Percentiles rank a stretch among this genome's conserved stretches.
Evolutionary conservation across 30 jellyfish, hydroid and myxozoan species (phyloP).

Genomic region (Cassiopea andromeda): DNA sequence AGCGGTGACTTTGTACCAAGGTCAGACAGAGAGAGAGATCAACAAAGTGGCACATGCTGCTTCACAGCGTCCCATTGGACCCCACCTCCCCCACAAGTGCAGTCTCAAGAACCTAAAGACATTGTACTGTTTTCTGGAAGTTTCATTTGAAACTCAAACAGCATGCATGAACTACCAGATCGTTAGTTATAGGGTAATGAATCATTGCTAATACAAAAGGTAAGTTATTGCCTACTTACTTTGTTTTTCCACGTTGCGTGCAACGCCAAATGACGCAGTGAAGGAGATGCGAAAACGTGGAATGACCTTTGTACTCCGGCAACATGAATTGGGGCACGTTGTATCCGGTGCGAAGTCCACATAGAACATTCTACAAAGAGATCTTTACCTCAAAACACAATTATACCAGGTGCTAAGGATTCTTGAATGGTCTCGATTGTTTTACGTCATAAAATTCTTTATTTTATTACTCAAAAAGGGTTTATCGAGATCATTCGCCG

Average conservation of each 20-base stretch:
- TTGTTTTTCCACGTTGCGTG: too few species aligned
- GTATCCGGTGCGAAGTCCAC: constrained; percentile 69
- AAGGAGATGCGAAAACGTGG: constrained; percentile 16
- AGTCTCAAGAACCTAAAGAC: too few species aligned
- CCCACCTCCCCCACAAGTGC: neutral
- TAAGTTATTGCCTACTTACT: too few species aligned
- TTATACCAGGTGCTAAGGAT: neutral
- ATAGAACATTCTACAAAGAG: constrained; percentile 3
- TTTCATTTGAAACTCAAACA: too few species aligned
- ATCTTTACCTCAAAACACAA: neutral
- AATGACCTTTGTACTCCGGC: constrained; percentile 50
- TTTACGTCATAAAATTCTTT: neutral
- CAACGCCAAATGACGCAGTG: neutral
- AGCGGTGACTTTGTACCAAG: neutral
- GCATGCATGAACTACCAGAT: too few species aligned
- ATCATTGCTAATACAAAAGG: too few species aligned
- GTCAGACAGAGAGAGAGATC: neutral
- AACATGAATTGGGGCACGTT: constrained; percentile 17
- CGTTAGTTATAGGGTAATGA: too few species aligned
- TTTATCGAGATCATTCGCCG: neutral
- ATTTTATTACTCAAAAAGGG: neutral
- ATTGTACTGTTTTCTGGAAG: too few species aligned
- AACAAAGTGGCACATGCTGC: neutral
- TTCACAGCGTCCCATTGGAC: neutral
- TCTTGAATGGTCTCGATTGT: constrained; percentile 3